Base-by-base conservation (phyloP, 2,113 vertebrate species). In the Diglossa brunneiventris region DNA sequence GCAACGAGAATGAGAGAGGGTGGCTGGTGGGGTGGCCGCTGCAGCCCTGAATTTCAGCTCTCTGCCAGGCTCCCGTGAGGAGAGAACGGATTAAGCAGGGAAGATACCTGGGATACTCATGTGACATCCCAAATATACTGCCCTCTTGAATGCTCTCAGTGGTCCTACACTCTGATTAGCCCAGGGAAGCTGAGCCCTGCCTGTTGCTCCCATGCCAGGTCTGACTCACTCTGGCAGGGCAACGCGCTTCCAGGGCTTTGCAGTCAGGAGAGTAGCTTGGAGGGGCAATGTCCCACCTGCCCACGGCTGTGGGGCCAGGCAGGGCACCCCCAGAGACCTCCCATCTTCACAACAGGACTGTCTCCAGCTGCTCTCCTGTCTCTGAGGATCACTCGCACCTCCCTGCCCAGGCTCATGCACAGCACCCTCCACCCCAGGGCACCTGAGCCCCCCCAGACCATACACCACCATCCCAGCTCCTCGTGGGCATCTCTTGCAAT, bases 271-370 rank as follows among this genome's bases (percentile, higher is more conserved):
- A 80, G 41, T 28, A 68, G 44, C 26, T 35, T 49, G 26, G 49
- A 67, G 24, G 31, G 30, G 35, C 44, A 69, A 12, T 46, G 23
- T 4, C 44, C 49, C 37, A 66, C 21, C 47, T 41, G 35, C 9
- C 44, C 6, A 0, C 0, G 4, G 56, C 55, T 10, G 0, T 47
- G 27, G 56, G 27, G 9, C 19, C 2, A 4, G 31, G 33, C 13
- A 64, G 50, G 41, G 13, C 19, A 52, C 9, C 6, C 14, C 33
- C 10, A 55, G n/a, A 15, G 8, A 16, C 2, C 4, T 19, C 16
- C 47, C 0, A 0, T 19, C 42, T 44, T n/a, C 2, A 0, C 5
- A 4, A 7, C 0, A 0, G 37, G 10, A 19, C 35, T 86, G 31
- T 23, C 30, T 82, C 50, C 30, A 23, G 39, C 39, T 68, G 47